Percentiles rank a stretch among this genome's conserved stretches.
These are phyloP conservation scores for Crocidura indochinensis DNA, from an alignment of 2,797 vertebrate species.

Conservation along the genomic window DNA sequence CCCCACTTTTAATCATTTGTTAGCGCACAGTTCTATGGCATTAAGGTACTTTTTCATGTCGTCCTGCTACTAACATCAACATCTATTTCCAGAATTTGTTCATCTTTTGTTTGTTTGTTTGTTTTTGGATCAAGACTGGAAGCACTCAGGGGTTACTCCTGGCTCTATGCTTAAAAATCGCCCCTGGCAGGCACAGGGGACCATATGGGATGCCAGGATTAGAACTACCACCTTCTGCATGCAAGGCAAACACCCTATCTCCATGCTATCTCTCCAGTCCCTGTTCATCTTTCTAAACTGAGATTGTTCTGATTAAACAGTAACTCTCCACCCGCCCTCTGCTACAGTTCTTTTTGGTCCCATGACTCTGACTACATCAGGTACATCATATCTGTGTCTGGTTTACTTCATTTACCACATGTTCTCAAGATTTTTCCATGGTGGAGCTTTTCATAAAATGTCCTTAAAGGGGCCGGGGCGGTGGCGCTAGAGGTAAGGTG, in stretches of 20 bases:
- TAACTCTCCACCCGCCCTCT: background rate
- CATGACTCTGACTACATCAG: background rate
- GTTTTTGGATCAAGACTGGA: too few species aligned
- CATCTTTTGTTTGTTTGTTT: background rate
- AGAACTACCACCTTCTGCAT: too few species aligned
- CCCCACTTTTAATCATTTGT: conserved; percentile 15
- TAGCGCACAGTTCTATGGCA: background rate
- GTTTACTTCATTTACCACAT: conserved; percentile 25
- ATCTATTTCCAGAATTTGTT: conserved; percentile 3
- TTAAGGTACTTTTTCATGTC: background rate
- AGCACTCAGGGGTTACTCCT: too few species aligned
- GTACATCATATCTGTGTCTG: background rate
- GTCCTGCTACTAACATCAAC: background rate
- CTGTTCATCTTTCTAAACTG: background rate
- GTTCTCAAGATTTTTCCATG: conserved; percentile 19
- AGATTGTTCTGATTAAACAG: conserved; percentile 5
- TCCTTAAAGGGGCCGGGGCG: background rate
- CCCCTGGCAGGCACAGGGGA: too few species aligned
- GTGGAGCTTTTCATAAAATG: background rate
- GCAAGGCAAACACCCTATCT: too few species aligned
- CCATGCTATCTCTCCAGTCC: background rate
- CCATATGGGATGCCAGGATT: too few species aligned
- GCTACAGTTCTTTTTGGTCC: background rate
- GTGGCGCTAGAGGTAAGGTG: too few species aligned
- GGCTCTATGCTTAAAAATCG: too few species aligned